Base-by-base conservation (phyloP, 1,140 invertebrate genomes). In the Brachionus rubens region DNA sequence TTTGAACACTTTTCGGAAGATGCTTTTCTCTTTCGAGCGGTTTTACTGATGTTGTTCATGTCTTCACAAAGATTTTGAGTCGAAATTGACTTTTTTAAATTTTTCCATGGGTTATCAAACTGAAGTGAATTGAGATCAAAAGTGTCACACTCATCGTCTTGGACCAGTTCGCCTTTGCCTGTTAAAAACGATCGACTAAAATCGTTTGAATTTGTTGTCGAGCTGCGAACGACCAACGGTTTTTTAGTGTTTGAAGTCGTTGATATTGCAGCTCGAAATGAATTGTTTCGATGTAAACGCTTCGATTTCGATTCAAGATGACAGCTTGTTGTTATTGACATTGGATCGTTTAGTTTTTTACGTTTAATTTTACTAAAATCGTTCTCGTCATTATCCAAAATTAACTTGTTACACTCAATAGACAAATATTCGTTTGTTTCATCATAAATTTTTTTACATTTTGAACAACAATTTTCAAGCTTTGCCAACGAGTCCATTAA, bases 141-240 rank as follows among this genome's bases (percentile, higher is more conserved):
- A n/a, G n/a, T n/a, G n/a, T n/a, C n/a, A n/a, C n/a, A n/a, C n/a
- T n/a, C n/a, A 46, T 16, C 14, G 2, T 4, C 43, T 7, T 14
- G 4, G n/a, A 16, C 5, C 43, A 46, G 43, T 36, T 36, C 9
- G 4, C 3, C 33, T 36, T 36, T 36, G 33, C 9, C 33, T 36
- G 33, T 36, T 36, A 9, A 36, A 36, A 36, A 36, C 4, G 43
- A 19, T 21, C 41, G 43, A 43, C 43, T 65, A 41, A 65, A 65
- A 43, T 65, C 59, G 19, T 65, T 65, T n/a, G 59, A 65, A 43
- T 43, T 65, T 16, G 41, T 65, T 24, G 59, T 65, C 4, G 59
- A 65, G 24, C 36, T 65, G 21, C 59, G 19, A 2, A 65, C 16
- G 9, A 65, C 40, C 41, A 43, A 43, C 33, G 28, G 28, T 9